Evolutionary conservation across 2,113 vertebrate genomes (phyloP), one percentile per base, ranked within the genome.

Genomic region (Siniperca chuatsi): DNA sequence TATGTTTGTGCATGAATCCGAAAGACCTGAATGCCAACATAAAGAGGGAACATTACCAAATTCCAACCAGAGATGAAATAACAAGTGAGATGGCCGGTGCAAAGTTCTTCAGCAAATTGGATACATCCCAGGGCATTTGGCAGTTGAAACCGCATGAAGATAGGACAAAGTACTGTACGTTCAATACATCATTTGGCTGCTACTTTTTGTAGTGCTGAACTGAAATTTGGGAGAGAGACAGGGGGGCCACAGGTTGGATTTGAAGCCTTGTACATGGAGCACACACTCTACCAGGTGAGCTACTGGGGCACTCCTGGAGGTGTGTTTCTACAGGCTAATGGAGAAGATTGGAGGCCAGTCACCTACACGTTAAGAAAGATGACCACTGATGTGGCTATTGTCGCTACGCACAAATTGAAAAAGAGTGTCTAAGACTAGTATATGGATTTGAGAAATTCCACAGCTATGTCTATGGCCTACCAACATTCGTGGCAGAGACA

Each of bases 391-490:
- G 29, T 29, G 29, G 29, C 29, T 29, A 29, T 29, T 29, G 29
- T 29, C 29, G 29, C 29, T 29, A 29, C 2, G 23, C 10, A 12
- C 55, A 57, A 57, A n/a, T 25, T 5, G 10, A 57, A 29, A 29
- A 29, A 29, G 29, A 29, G 23, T 57, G 55, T 4, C 2, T 25
- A 12, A 9, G 23, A n/a, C 55, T 58, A 11, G 55, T 58, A n/a
- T 58, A 58, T 25, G 23, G 55, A 58, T 58, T 58, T 5, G 10
- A 58, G 55, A 58, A 58, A 58, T 58, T 25, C 55, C 55, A 58
- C 11, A 25, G 23, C 55, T 35, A 11, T 46, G 60, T 81, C 6
- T 74, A 81, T 23, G 25, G 79, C 10, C 40, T 81, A 33, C 60
- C 70, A 40, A 64, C 68, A 12, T 46, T 46, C 11, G 44, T 46